Evolutionary conservation across 92 coral and sea anemone species (phyloP), one percentile per base, ranked within the genome.

Genomic region (Actinostola sp.): DNA sequence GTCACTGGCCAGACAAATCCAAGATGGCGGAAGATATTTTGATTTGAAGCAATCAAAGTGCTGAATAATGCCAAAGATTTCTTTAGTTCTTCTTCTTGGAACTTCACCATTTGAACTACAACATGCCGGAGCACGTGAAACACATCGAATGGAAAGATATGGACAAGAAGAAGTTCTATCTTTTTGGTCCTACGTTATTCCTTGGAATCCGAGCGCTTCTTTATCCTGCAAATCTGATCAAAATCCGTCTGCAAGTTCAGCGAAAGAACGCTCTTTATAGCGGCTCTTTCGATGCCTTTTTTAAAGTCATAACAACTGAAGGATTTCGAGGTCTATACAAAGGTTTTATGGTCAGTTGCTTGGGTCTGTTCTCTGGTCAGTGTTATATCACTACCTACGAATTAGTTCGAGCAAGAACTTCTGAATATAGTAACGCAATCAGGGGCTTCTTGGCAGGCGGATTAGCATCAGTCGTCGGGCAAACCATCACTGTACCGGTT

Each of bases 381-480:
- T 88, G 81, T 80, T 94, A 94, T 71, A 94, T 94, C 71, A 94
- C 98, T 12, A 94, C 97, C 0, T 92, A 92, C 36, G 98, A 94
- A 46, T 67, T 94, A 36, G 83, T 94, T 8, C 85, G 92, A 6
- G 81, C 91, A 16, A 83, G 74, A 64, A 83, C 98, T 13, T 76
- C 89, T 38, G 66, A 83, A 28, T 88, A 94, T 73, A 85, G 86
- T 55, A 70, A 72, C 34, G 87, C 97, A 0, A 64, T 94, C 0
- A 80, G 98, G n/a, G 97, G 98, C 8, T 88, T 94, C 58, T 67
- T 94, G 61, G 98, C 98, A 11, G 98, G 98, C 6, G 92, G 95
- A 26, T 75, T 76, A 66, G 98, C 95, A 5, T 92, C 98, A 0
- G 24, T 94, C 32, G 89, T 94, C 11, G 97, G 98, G 0, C 98